phyloP scores from a whole-genome alignment of 1,140 invertebrate species.

The Pogonus chalceus region DNA sequence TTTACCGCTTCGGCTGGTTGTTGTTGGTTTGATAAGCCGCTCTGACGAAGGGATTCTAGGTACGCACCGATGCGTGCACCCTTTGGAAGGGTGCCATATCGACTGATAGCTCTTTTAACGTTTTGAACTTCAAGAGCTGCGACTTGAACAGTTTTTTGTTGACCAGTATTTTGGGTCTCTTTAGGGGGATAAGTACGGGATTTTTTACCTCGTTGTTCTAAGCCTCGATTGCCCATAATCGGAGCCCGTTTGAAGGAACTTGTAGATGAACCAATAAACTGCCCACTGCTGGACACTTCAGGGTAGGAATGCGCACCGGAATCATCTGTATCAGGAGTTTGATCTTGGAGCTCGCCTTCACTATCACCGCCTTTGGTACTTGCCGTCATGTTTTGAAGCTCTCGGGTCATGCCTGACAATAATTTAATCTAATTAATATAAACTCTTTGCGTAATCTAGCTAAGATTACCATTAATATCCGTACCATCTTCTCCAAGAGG shows the following conservation, averaged over 20 bases:
- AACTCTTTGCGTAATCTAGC: slow-evolving; percentile 32
- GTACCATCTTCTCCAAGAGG: slow-evolving; percentile 44
- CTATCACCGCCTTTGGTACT: slow-evolving; percentile 43
- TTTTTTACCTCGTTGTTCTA: slow-evolving; percentile 43
- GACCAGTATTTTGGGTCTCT: slow-evolving; percentile 21
- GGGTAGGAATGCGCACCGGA: slow-evolving; percentile 44
- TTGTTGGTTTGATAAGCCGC: slow-evolving; percentile 51
- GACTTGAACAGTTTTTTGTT: slow-evolving; percentile 50
- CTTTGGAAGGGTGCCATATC: slow-evolving; percentile 95
- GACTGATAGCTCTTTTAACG: slow-evolving; percentile 88
- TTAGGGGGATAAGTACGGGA: slow-evolving; percentile 46
- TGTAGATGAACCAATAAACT: slow-evolving; percentile 25
- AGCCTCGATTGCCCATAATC: slow-evolving; percentile 42
- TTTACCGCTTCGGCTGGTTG: slow-evolving; percentile 26
- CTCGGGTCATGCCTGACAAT: slow-evolving; percentile 36
- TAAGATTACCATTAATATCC: slow-evolving; percentile 60
- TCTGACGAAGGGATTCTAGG: slow-evolving; percentile 79
- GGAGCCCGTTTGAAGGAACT: slow-evolving; percentile 45
- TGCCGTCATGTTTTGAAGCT: slow-evolving; percentile 39
- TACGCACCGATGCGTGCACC: slow-evolving; percentile 91
- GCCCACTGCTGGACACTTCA: slow-evolving; percentile 30
- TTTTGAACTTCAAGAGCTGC: slow-evolving; percentile 92
- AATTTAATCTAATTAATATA: slow-evolving; percentile 21
- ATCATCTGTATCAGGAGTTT: slow-evolving; percentile 55
- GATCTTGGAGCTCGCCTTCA: slow-evolving; percentile 47